Conservation (phyloP, 1,140 invertebrate genomes). For the Cryptotermes secundus region DNA sequence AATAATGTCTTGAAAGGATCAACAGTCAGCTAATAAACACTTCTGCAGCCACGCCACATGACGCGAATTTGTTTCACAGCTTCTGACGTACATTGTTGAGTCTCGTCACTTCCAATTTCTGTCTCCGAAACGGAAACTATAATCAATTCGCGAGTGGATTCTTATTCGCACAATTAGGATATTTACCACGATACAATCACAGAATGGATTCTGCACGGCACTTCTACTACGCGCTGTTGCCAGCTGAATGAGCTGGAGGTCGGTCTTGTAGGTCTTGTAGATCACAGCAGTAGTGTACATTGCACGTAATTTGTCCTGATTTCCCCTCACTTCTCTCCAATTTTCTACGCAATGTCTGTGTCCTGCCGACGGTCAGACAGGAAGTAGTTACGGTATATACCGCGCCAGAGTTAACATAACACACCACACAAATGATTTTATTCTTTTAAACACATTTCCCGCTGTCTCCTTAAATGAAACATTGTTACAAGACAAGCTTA, state of each 20-base stretch:
- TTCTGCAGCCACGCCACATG: no score
- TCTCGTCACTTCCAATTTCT: no score
- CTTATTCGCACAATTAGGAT: no score
- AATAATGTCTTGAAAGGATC: no score
- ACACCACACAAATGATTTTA: no score
- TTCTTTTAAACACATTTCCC: no score
- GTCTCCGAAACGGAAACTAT: no score
- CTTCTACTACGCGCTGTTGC: not conserved
- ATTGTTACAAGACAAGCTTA: no score
- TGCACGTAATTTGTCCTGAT: not conserved
- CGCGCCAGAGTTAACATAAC: not conserved
- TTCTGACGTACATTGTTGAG: not conserved
- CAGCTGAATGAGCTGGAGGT: not conserved
- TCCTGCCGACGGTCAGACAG: not conserved
- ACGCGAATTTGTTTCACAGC: not conserved
- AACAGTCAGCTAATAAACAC: no score
- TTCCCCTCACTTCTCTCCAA: not conserved
- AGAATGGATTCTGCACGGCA: not conserved
- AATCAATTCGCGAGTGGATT: no score
- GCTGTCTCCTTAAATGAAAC: no score
- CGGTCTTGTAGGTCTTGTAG: not conserved
- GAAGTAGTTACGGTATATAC: not conserved
- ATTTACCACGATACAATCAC: no score
- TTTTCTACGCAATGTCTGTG: not conserved
- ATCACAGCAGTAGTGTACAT: not conserved